These are phyloP conservation scores for Bungarus multicinctus DNA, from an alignment of 2,113 vertebrate genomes.

Conservation along the genomic window DNA sequence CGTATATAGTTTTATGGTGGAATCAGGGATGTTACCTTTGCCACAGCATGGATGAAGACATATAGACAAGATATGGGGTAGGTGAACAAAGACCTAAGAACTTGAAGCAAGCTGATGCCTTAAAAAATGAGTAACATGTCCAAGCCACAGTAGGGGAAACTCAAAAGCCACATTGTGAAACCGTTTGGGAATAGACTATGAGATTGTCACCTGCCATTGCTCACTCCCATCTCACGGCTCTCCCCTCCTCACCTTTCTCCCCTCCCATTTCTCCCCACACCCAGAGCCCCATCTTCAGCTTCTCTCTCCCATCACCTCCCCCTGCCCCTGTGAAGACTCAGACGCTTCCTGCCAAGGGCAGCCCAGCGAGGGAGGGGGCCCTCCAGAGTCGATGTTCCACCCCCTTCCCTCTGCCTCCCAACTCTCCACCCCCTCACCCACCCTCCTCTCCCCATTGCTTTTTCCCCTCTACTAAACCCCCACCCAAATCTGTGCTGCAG, in stretches of 20 bases:
- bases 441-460: constrained; percentile 76
- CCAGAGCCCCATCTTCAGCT: constrained; percentile 91
- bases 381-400: constrained; percentile 83
- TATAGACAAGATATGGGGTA: background rate
- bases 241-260: constrained; percentile 49
- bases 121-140: no score
- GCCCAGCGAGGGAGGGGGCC: constrained; percentile 66
- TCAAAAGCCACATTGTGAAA: background rate
- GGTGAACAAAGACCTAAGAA: background rate
- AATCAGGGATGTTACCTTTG: background rate
- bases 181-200: background rate
- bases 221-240: constrained; percentile 56
- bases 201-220: constrained; percentile 29
- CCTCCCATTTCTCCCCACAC: constrained; percentile 52
- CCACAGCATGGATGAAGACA: no score
- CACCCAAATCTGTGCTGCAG: constrained; percentile 75
- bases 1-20: background rate
- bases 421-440: constrained; percentile 79
- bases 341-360: constrained; percentile 84
- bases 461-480: constrained; percentile 70
- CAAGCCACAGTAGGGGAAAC: background rate
- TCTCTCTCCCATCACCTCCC: constrained; percentile 81
- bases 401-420: constrained; percentile 77
- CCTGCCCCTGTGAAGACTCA: constrained; percentile 85
- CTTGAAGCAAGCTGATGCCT: background rate